Evolutionary conservation across 2,797 vertebrate genomes (phyloP), one percentile per base, ranked within the genome.

Genomic region (Anguilla pacifica): DNA sequence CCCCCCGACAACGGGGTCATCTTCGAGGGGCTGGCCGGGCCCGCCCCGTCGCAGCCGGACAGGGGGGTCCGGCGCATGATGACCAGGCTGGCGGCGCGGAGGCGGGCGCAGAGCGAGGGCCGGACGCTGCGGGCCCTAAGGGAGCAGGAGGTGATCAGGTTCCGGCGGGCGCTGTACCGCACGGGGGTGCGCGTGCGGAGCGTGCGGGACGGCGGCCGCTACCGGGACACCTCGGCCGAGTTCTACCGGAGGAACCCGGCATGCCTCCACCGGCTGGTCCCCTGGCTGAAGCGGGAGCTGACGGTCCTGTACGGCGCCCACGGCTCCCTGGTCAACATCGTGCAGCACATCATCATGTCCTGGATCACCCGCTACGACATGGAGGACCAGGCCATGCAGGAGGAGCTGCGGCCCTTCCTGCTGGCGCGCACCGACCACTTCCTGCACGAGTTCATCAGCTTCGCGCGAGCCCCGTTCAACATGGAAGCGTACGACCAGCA

Each of bases 261-360:
- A 67, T 99, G 98, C 91, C 95, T 86, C 57, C 85, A 86, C 89
- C 95, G 98, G 87, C 92, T 99, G 88, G 93, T 98, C 39, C 98
- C 98, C 0, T 99, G 98, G 98, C 25, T 99, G 83, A 98, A 98
- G 90, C 94, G 98, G 86, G 98, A 99, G 85, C 61, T 99, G 0
- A 93, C 94, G 0, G 98, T 99, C 74, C 94, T 99, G 0, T 98
- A 98, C 61, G 98, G 98, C 43, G 93, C 95, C 31, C 97, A 98
- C 1, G 97, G 97, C 1, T 98, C 98, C 53, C 93, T 98, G 89
- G 96, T 98, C 86, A 98, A 97, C 90, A 97, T 98, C 43, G 97
- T 99, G 19, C 98, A 98, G 87, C 98, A 98, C 91, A 95, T 99
- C 83, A 97, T 99, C 83, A 98, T 99, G 97, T 97, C 97, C 28